These are phyloP conservation scores for Phyllopteryx taeniolatus DNA, from an alignment of 2,113 vertebrate species.

Conservation along the genomic window DNA sequence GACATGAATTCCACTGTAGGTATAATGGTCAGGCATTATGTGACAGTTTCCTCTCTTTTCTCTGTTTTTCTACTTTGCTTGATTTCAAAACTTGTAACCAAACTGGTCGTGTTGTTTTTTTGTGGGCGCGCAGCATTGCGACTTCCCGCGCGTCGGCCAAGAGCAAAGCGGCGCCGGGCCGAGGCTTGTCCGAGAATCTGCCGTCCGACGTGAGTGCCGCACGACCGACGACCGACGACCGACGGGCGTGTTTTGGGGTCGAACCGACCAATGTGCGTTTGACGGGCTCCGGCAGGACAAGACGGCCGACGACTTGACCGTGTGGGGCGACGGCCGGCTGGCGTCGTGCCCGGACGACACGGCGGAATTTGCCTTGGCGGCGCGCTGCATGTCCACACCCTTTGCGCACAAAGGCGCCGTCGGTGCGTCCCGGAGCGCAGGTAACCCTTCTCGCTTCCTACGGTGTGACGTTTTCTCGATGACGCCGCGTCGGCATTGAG, in stretches of 20 bases:
- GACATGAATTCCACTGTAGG: no score
- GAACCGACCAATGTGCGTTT: neutral
- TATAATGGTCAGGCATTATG: no score
- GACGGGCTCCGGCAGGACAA: conserved; percentile 70
- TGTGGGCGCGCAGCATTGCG: conserved; percentile 22
- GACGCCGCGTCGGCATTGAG: no score
- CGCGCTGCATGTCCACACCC: conserved; percentile 83
- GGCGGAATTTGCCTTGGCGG: conserved; percentile 78
- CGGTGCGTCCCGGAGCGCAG: conserved; percentile 58
- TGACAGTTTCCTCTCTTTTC: no score
- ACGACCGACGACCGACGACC: no score
- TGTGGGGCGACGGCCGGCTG: conserved; percentile 81
- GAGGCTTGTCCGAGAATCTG: conserved; percentile 40
- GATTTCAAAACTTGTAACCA: no score
- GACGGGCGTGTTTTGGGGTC: neutral
- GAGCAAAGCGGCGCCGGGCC: conserved; percentile 6
- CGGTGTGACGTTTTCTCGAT: no score
- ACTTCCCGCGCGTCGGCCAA: neutral
- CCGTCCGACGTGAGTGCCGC: conserved; percentile 47
- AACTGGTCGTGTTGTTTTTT: no score
- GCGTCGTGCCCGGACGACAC: conserved; percentile 82
- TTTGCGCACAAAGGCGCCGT: conserved; percentile 58
- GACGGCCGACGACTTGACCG: conserved; percentile 75
- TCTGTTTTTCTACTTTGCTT: no score
- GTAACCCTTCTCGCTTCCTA: conserved; percentile 44